These are phyloP conservation scores for Laothoe populi DNA, from an alignment of 2,888 invertebrate species.

Conservation along the genomic window DNA sequence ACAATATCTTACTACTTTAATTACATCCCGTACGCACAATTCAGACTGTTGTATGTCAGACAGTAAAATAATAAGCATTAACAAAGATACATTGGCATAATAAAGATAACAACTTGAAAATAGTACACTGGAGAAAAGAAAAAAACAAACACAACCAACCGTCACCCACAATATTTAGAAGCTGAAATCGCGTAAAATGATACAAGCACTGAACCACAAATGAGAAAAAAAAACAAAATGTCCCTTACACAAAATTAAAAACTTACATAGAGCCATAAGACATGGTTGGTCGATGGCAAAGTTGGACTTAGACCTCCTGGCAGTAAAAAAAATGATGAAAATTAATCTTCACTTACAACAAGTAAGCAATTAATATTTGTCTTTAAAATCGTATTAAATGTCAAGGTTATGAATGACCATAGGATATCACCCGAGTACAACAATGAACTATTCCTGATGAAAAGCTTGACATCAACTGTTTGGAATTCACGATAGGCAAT, in stretches of 20 bases:
- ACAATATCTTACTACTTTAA: too few relatives aligned
- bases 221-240: neutral
- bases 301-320: constrained; percentile 38
- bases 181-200: neutral
- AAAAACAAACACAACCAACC: neutral
- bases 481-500: constrained; percentile 17
- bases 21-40: too few relatives aligned
- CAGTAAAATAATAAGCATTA: neutral
- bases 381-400: too few relatives aligned
- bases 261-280: constrained; percentile 53
- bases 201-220: neutral
- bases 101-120: neutral
- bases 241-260: neutral
- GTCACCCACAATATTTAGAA: constrained; percentile 6
- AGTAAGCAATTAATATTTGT: too few relatives aligned
- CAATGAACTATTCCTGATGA: neutral
- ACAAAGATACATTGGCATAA: neutral
- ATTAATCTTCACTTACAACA: too few relatives aligned
- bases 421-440: neutral
- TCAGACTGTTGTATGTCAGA: too few relatives aligned
- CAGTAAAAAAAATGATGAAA: constrained; percentile 33
- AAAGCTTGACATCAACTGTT: neutral
- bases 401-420: neutral
- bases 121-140: too few relatives aligned
- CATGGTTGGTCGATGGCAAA: constrained; percentile 33